Evolutionary conservation across 2,113 vertebrate species (phyloP).

Genomic region (Syrrhaptes paradoxus): DNA sequence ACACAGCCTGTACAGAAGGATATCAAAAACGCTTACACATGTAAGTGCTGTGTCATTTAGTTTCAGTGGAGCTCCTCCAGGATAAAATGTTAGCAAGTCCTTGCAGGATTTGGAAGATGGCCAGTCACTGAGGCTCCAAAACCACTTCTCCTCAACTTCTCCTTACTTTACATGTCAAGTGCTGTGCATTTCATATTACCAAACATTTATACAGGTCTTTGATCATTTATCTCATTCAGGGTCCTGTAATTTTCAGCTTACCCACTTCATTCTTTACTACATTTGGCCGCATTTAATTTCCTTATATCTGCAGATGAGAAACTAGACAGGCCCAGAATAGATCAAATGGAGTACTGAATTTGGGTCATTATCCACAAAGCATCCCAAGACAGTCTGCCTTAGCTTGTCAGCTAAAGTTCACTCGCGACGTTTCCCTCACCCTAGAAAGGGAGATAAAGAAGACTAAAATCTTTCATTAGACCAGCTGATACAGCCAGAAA

Average conservation of each 20-base stretch:
- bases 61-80: neutral
- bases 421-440: neutral
- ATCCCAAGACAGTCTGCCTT: slow-evolving; percentile 5
- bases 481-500: neutral
- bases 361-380: neutral
- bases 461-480: neutral
- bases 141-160: neutral
- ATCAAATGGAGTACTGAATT: slow-evolving; percentile 20
- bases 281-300: neutral
- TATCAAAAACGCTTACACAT: fast-evolving
- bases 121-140: neutral
- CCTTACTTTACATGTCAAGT: neutral
- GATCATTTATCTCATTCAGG: neutral
- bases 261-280: neutral
- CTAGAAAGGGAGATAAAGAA: neutral
- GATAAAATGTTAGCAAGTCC: neutral
- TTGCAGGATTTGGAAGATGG: neutral
- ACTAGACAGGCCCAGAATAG: neutral
- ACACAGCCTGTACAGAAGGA: fast-evolving
- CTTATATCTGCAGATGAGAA: neutral
- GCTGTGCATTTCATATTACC: neutral
- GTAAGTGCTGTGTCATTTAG: neutral
- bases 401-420: neutral
- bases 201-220: neutral
- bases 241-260: neutral